Base-by-base conservation (phyloP, 2,888 invertebrate genomes). In the Protodeltote pygarga region DNA sequence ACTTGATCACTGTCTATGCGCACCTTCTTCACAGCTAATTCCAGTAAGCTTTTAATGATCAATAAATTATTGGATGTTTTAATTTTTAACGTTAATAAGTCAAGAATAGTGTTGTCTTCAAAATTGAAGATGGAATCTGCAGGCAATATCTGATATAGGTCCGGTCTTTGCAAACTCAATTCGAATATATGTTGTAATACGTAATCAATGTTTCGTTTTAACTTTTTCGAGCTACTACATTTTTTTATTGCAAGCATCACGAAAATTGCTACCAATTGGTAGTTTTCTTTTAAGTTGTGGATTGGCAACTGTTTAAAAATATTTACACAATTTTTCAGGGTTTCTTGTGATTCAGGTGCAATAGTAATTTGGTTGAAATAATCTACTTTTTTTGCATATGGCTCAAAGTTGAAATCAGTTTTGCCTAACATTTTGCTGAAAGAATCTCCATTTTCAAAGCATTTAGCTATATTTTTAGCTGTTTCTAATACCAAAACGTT, bases 1-100 rank as follows among this genome's bases (percentile, higher is more conserved):
- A 90, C 75, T n/a, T 89, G 69, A n/a, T 87, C 80, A 15, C 79
- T 81, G 25, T 91, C 82, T 0, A 72, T 73, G 49, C 84, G 83
- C 0, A 91, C 89, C 65, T 85, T 85, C 63, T 85, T 92, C 0
- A 89, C 90, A 1, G 87, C 87, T 0, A 79, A 73, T 75, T 91
- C 90, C 10, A 92, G 52, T 2, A 86, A 52, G 37, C 73, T 76
- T 71, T 83, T 90, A 2, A 89, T 69, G 1, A 89, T 50, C 4
- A 88, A 47, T 11, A 75, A 60, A 37, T 73, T 77, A 16, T 89
- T 89, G 1, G 82, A 69, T 3, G 79, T 80, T 73, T 85, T 90
- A 2, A 83, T 78, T 38, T 79, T 84, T n/a, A 91, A 70, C 19
- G 80, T 87, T 0, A 91, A 55, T 27, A 90, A 65, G 34, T 89